These are phyloP conservation scores for Dexiosoma caninum DNA, from an alignment of 2,888 invertebrate genomes.

Conservation along the genomic window DNA sequence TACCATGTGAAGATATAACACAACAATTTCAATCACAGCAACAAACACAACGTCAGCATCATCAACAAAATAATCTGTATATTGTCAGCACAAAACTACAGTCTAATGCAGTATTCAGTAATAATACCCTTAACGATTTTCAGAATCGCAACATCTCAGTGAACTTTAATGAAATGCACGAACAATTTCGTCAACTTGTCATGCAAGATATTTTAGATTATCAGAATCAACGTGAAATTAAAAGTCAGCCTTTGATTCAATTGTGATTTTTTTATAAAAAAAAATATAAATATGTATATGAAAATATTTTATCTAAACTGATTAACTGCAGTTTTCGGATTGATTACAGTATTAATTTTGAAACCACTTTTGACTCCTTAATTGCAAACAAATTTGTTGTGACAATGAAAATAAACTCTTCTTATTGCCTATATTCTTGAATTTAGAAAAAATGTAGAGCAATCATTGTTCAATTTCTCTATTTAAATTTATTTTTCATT, in stretches of 20 bases:
- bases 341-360: no score
- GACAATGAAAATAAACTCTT: no score
- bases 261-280: conserved; percentile 67
- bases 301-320: no score
- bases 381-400: no score
- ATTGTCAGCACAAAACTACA: conserved; percentile 59
- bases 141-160: conserved; percentile 59
- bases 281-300: conserved; percentile 18
- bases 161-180: conserved; percentile 70
- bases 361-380: no score
- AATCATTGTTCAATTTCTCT: no score
- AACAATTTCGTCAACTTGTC: conserved; percentile 70
- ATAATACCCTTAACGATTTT: conserved; percentile 45
- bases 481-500: no score
- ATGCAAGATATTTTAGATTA: conserved; percentile 72
- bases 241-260: conserved; percentile 73
- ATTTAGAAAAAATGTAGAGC: no score
- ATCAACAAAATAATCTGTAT: conserved; percentile 22
- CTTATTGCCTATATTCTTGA: no score
- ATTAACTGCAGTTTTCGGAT: no score
- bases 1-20: conserved; percentile 42
- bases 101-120: conserved; percentile 61
- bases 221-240: conserved; percentile 68
- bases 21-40: conserved; percentile 37
- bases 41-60: conserved; percentile 34